These are phyloP conservation scores for Salvelinus namaycush DNA, from an alignment of 2,113 vertebrate species.

Conservation along the genomic window DNA sequence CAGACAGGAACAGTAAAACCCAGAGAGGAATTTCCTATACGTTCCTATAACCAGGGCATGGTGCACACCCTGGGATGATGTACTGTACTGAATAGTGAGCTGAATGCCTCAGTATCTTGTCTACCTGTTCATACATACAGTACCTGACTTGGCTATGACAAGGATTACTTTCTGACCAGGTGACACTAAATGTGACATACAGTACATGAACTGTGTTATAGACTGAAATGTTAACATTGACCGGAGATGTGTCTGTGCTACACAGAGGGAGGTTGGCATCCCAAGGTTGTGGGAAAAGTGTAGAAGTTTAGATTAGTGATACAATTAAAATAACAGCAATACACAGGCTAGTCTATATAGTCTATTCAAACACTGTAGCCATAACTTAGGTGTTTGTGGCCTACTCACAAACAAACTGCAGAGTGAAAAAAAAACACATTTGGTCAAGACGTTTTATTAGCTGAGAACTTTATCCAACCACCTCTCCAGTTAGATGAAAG, in stretches of 20 bases:
- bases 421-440: constrained; percentile 23
- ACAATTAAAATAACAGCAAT: background rate
- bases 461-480: constrained; percentile 17
- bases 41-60: constrained; percentile 10
- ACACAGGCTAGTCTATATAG: constrained; percentile 11
- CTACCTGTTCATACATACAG: background rate
- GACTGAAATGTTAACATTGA: background rate
- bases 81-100: constrained; percentile 31
- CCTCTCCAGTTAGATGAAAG: constrained; percentile 10
- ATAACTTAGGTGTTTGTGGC: background rate
- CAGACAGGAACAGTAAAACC: constrained; percentile 51
- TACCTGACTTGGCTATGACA: background rate
- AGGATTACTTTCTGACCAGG: background rate
- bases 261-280: background rate
- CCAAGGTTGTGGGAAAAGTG: background rate
- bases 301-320: background rate
- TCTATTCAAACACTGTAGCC: too few species aligned
- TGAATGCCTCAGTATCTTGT: constrained; percentile 5
- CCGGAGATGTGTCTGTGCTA: background rate
- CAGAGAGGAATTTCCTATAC: constrained; percentile 22
- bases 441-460: background rate
- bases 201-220: too few species aligned
- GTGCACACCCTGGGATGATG: background rate
- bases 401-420: background rate
- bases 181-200: too few species aligned